Base-by-base conservation (phyloP, 2,113 vertebrate species). In the Pholis gunnellus region DNA sequence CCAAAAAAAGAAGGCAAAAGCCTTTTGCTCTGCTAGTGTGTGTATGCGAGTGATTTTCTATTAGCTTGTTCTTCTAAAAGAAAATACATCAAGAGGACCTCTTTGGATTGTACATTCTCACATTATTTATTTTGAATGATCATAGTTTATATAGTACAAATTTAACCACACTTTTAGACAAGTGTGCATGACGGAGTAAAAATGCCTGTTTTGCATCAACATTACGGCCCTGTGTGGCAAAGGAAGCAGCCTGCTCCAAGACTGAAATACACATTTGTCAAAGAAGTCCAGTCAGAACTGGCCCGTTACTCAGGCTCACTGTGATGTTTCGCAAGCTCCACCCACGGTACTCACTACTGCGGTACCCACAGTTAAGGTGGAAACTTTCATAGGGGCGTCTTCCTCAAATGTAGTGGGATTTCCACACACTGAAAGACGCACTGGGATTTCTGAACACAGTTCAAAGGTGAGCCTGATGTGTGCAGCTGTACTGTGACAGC, bases 131-230 rank as follows among this genome's bases (percentile, higher is more conserved):
- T 72, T 46, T 56, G 29, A 76, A 57, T 38, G 29, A 42, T 17
- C 72, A 72, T 66, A 80, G 9, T 75, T 79, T 72, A 85, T 50
- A 76, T 27, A 22, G 4, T 67, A 72, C 44, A 81, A 52, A 81
- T 36, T 36, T 10, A 60, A 72, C 29, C 36, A 84, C 65, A 1
- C 9, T 68, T 36, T 34, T 18, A 75, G 31, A 31, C 6, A 72
- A 64, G 29, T 46, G 73, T 72, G 40, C 29, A 42, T 25, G 18
- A 66, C 50, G 11, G 5, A 65, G 54, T 42, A n/a, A n/a, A 38
- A 25, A 40, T 5, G 10, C n/a, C 36, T 20, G 29, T 73, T 72
- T 50, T 14, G 34, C 9, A 42, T 22, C 27, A 34, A 68, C 34
- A 52, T 18, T 34, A 52, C 0, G n/a, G 46, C 36, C 46, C 1